Percentiles rank a stretch among this genome's conserved stretches.
phyloP scores from a whole-genome alignment of 2,113 vertebrate species.

The Myodes glareolus region DNA sequence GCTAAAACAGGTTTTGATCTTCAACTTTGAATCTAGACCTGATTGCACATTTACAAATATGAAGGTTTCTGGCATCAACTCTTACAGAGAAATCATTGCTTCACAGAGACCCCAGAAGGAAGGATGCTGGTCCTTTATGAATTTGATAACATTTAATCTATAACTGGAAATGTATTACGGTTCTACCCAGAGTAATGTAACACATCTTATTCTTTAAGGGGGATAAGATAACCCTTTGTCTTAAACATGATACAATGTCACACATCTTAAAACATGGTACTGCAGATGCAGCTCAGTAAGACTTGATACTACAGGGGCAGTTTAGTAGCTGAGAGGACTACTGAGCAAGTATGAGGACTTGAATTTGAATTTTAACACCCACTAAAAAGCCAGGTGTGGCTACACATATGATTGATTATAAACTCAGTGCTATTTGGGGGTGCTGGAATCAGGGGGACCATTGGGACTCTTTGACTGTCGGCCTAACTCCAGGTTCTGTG shows the following conservation, averaged over 20 bases:
- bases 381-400: background rate
- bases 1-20: slow-evolving; percentile 33
- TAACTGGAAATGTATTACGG: background rate
- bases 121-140: background rate
- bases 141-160: slow-evolving; percentile 46
- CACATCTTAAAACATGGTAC: background rate
- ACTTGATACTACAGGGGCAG: background rate
- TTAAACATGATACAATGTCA: background rate
- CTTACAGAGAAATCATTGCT: slow-evolving; percentile 38
- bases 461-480: too few relatives aligned
- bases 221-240: slow-evolving; percentile 22
- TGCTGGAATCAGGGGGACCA: background rate
- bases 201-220: slow-evolving; percentile 10
- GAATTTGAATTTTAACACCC: background rate
- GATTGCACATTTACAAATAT: background rate
- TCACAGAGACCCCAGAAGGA: background rate
- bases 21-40: background rate
- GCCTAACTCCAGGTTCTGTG: background rate
- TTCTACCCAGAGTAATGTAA: background rate
- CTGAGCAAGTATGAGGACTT: background rate
- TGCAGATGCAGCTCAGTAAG: too few relatives aligned
- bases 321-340: background rate
- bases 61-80: background rate
- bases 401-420: background rate
- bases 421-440: background rate